Evolutionary conservation across 1,140 invertebrate genomes (phyloP).

Genomic region (Temnothorax longispinosus): DNA sequence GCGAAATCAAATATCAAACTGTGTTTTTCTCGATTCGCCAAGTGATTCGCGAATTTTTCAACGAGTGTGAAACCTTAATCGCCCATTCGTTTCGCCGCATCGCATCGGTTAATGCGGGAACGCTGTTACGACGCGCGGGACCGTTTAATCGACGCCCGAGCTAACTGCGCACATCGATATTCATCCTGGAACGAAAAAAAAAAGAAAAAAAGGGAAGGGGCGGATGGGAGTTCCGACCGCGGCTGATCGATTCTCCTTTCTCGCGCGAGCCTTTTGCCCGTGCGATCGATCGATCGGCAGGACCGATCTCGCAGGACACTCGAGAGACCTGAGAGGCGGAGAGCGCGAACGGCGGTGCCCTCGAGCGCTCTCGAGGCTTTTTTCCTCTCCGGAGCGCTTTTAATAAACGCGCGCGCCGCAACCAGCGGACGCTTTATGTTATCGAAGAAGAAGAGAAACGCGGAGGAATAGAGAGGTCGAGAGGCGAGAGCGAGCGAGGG

Average conservation of each 20-base stretch:
- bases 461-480: constrained; percentile 22
- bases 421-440: constrained; percentile 73
- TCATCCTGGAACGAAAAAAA: constrained; percentile 39
- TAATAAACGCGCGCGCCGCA: constrained; percentile 81
- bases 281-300: constrained; percentile 58
- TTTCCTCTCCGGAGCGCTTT: constrained; percentile 79
- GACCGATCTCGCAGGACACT: constrained; percentile 62
- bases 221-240: constrained; percentile 5
- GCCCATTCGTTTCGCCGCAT: constrained; percentile 55
- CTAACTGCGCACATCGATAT: constrained; percentile 59
- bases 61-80: constrained; percentile 54
- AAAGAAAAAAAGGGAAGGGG: neutral
- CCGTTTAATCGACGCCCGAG: constrained; percentile 59
- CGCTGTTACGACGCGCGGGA: constrained; percentile 54
- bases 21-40: constrained; percentile 54
- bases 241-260: constrained; percentile 54
- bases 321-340: constrained; percentile 68
- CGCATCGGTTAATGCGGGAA: constrained; percentile 58
- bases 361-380: constrained; percentile 63
- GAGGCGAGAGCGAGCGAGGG: neutral
- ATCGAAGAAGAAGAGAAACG: constrained; percentile 67
- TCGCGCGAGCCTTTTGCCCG: constrained; percentile 44
- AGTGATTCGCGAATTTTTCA: constrained; percentile 61
- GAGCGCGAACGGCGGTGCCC: constrained; percentile 65
- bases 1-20: constrained; percentile 54